Conservation (phyloP, 2,797 vertebrate species). For the Rhinella marina region DNA sequence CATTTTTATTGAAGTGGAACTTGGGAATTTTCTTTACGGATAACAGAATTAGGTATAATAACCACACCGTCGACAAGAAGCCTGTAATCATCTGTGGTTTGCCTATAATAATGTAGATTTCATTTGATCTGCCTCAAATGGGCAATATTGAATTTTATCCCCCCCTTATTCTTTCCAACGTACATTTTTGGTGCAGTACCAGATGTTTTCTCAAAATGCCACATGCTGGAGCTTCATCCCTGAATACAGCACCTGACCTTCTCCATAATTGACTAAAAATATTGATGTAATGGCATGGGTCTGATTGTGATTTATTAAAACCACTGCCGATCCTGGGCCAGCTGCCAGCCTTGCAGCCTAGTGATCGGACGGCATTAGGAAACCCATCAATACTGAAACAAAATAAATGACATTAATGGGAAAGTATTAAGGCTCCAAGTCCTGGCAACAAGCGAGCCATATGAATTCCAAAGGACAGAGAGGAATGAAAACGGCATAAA, state of each 20-base stretch:
- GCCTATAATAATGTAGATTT: slow-evolving; percentile 82
- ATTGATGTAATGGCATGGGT: slow-evolving; percentile 99
- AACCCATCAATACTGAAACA: slow-evolving; percentile 96
- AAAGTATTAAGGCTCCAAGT: slow-evolving; percentile 84
- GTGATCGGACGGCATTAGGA: slow-evolving; percentile 97
- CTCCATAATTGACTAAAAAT: slow-evolving; percentile 99
- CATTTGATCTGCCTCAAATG: slow-evolving; percentile 81
- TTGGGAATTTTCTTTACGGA: slow-evolving; percentile 92
- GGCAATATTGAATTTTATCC: slow-evolving; percentile 81
- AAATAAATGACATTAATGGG: slow-evolving; percentile 95
- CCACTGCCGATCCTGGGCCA: slow-evolving; percentile 90
- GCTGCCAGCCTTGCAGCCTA: slow-evolving; percentile 92
- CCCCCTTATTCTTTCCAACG: slow-evolving; percentile 72
- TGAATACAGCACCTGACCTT: slow-evolving; percentile 95
- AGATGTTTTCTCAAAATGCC: slow-evolving; percentile 93
- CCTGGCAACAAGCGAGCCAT: slow-evolving; percentile 87
- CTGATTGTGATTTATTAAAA: slow-evolving; percentile 99
- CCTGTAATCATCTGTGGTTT: slow-evolving; percentile 83
- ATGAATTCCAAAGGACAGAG: slow-evolving; percentile 76
- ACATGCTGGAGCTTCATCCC: slow-evolving; percentile 85
- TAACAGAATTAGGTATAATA: slow-evolving; percentile 79
- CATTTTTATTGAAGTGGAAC: slow-evolving; percentile 99
- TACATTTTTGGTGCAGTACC: slow-evolving; percentile 79
- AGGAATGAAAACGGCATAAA: slow-evolving; percentile 73
- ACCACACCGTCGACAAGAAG: slow-evolving; percentile 85